Base-by-base conservation (phyloP, 1,140 invertebrate genomes). In the Aricia agestis region DNA sequence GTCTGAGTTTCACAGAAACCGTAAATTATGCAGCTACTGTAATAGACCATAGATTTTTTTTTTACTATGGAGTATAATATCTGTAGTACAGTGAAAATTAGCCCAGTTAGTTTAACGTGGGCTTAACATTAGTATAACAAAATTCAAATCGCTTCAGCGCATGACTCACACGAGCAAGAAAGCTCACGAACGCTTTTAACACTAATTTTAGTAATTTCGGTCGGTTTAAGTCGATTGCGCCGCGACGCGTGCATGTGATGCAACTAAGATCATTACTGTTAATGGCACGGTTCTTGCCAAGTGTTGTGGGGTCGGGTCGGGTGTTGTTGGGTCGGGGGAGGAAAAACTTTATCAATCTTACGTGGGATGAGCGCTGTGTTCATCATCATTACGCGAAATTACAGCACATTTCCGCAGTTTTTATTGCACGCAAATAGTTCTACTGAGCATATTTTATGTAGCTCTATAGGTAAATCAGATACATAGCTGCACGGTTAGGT, bases 171-270 rank as follows among this genome's bases (percentile, higher is more conserved):
- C 10, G 19, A 61, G 32, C 72, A 72, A 75, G 71, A 69, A 73
- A 75, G 70, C 76, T 78, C 75, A 78, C 79, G 78, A 78, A 76
- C 73, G 82, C 76, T 79, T 82, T 85, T 81, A 78, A 77, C 77
- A 75, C 72, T 84, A 85, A 85, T 84, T 85, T 76, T 75, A 76
- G 77, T 80, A 81, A 83, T 82, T 82, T 82, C 69, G 72, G 72
- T 78, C 67, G 70, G 67, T 74, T 71, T 18, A 63, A 68, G 58
- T 74, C 66, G 58, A 74, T 69, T 71, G 61, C 67, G 67, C 42
- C 70, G 63, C 70, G 73, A 68, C 67, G 70, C 66, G 25, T 41
- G 32, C 69, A 66, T 58, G 67, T 63, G 73, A 42, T 42, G 58
- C 69, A 67, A 59, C 68, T 69, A 67, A 67, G 59, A 69, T 74